Evolutionary conservation across 1,140 invertebrate genomes (phyloP), one percentile per base, ranked within the genome.

Genomic region (Artemia franciscana): DNA sequence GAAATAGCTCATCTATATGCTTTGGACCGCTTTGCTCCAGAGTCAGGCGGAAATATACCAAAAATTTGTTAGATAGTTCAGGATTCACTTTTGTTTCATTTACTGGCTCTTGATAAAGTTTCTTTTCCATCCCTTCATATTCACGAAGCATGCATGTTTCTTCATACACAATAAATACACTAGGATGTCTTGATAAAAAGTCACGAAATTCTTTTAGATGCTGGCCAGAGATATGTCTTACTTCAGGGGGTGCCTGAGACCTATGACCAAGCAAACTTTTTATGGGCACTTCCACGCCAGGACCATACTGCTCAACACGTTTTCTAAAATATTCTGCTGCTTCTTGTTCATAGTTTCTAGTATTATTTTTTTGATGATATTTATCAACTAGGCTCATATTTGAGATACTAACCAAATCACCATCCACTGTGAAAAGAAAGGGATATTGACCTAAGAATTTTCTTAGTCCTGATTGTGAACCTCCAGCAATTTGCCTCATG

Each of bases 291-390:
- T 91, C 85, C 4, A 85, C 89, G 63, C 87, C 85, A 65, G 83
- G 80, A 30, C 90, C 87, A 73, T 93, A 91, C 72, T 92, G 85
- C 59, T 85, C 77, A 69, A 94, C 79, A 75, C 93, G 91, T 70
- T 84, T 82, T 15, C 84, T 83, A 75, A 96, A 96, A 77, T 95
- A 96, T 71, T 93, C 86, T 64, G 92, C 88, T 25, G 92, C 91
- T 75, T 93, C 89, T 70, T 84, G 79, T 62, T 85, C 88, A 71
- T 93, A 93, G 71, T 94, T 84, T 64, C 78, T 78, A 61, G 73
- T 18, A 72, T 63, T 65, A 66, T 70, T 73, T 69, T 68, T 73
- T 72, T 65, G 73, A 62, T 70, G 71, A 62, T 70, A 70, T 26
- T 69, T 68, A 59, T 67, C 65, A 26, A 26, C n/a, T 26, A 69